Percentiles rank a stretch among this genome's conserved stretches.
Conservation (phyloP, 2,113 vertebrate genomes). For the Anoura caudifer region DNA sequence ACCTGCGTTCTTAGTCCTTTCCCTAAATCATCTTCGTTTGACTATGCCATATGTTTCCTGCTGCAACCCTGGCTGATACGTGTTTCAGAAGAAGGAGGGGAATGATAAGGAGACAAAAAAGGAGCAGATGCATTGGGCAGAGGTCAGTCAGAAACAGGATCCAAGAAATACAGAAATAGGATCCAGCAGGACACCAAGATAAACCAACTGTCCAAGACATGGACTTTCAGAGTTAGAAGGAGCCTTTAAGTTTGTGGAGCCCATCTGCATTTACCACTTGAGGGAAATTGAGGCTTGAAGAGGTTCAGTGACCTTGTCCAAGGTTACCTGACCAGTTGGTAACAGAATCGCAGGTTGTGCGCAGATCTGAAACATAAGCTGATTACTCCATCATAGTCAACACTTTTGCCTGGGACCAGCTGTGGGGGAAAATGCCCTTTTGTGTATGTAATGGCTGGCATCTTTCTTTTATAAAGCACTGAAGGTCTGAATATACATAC, state of each 20-base stretch:
- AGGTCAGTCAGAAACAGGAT: neutral
- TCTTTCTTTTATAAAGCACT: conserved; percentile 18
- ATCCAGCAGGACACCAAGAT: neutral
- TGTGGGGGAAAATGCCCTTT: neutral
- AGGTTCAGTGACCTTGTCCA: neutral
- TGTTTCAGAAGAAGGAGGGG: neutral
- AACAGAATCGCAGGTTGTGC: neutral
- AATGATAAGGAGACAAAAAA: neutral
- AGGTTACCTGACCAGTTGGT: neutral
- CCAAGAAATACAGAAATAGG: neutral
- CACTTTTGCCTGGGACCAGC: neutral
- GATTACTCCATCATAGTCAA: neutral
- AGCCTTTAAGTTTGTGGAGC: neutral
- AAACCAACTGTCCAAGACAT: neutral
- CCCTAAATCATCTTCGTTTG: neutral
- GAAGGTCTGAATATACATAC: neutral
- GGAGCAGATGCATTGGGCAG: neutral
- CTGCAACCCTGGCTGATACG: neutral
- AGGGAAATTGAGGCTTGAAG: neutral
- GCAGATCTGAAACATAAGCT: neutral
- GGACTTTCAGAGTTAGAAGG: neutral
- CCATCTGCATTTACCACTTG: neutral
- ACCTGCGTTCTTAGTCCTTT: neutral
- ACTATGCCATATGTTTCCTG: neutral
- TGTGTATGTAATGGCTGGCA: neutral